These are phyloP conservation scores for Poicephalus meyeri DNA, from an alignment of 2,113 vertebrate genomes.

Conservation along the genomic window DNA sequence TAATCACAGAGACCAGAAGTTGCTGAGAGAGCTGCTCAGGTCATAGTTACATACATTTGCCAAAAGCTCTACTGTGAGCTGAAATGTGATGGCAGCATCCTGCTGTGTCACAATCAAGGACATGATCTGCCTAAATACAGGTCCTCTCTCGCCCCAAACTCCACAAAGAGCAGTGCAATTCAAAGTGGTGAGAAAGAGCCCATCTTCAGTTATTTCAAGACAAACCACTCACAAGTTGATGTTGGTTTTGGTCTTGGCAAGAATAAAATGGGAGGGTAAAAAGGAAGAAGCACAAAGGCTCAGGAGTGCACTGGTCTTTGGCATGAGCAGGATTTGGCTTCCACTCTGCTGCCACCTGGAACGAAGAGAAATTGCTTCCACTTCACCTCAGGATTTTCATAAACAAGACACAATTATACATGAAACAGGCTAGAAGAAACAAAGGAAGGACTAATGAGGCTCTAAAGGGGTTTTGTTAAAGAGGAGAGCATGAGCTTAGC, in stretches of 20 bases:
- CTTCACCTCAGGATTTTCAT: constrained; percentile 53
- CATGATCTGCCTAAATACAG: neutral
- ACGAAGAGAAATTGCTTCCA: constrained; percentile 49
- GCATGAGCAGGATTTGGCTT: constrained; percentile 29
- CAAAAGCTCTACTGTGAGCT: neutral
- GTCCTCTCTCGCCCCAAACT: neutral
- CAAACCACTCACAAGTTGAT: neutral
- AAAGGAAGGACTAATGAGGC: constrained; percentile 30
- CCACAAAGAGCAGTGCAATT: neutral
- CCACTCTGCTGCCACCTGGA: constrained; percentile 38
- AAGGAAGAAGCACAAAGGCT: neutral
- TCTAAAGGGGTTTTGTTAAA: constrained; percentile 14
- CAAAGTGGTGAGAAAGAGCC: neutral
- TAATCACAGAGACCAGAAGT: neutral
- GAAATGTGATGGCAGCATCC: neutral
- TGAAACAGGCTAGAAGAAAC: constrained; percentile 25
- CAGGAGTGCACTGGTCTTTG: neutral
- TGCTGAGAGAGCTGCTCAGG: neutral
- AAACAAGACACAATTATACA: constrained; percentile 28
- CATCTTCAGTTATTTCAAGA: neutral
- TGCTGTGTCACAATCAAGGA: neutral
- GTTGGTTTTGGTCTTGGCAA: neutral
- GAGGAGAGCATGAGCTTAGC: constrained; percentile 10
- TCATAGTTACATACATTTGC: neutral
- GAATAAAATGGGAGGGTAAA: neutral